Evolutionary conservation across 2,797 vertebrate genomes (phyloP), one percentile per base, ranked within the genome.

Genomic region (Paedocypris micromegethes): DNA sequence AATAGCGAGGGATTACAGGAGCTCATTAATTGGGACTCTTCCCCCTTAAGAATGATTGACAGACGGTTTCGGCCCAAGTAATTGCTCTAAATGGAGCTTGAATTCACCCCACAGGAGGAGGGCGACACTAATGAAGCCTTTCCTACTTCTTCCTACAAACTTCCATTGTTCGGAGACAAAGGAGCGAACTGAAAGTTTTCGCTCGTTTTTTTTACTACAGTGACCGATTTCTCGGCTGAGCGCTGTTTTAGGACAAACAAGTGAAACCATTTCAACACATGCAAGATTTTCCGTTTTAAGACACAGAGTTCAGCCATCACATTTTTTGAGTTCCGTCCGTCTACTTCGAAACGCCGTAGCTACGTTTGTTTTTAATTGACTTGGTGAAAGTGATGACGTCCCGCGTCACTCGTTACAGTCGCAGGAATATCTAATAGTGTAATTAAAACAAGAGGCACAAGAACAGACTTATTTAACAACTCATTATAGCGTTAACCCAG

Each of bases 21-120:
- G 89, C 83, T 88, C 88, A 92, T 91, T 92, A 92, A 92, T 92
- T 91, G 89, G 88, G 89, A 88, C 91, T 89, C 89, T 90, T 88
- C 90, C 91, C 89, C 89, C 92, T 90, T 93, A 93, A 92, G 90
- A 91, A 89, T 93, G 92, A 94, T 88, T 93, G 92, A 89, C 92
- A 90, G 87, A 82, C 86, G 85, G 86, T 91, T 90, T 91, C 85
- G 87, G 85, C 83, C 82, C 83, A 88, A 91, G 85, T 90, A 90
- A 92, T 89, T 91, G 89, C 89, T 90, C 90, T 88, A 89, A 90
- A 90, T 87, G 89, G 89, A 81, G 81, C 85, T 86, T 86, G 67
- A 80, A 86, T 82, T 84, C 81, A 78, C 74, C 66, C 79, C 79
- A 77, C 80, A 77, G 78, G 78, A 83, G 83, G 83, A 82, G 84